Evolutionary conservation across 2,888 invertebrate species (phyloP).

Genomic region (Monochamus alternatus): DNA sequence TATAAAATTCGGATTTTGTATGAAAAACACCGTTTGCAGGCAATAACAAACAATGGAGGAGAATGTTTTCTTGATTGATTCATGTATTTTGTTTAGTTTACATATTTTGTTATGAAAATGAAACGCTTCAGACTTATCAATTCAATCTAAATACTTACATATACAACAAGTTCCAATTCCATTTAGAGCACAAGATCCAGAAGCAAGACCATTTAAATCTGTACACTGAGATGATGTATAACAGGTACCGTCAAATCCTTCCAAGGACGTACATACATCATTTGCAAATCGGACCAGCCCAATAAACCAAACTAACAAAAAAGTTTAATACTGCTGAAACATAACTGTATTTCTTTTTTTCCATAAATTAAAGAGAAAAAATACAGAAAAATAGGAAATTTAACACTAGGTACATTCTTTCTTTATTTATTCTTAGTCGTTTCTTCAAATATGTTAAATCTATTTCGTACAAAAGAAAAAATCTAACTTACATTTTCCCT

Average conservation of each 20-base stretch:
- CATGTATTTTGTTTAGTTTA: too few relatives aligned
- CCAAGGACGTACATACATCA: conserved; percentile 79
- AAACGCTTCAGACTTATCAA: too few relatives aligned
- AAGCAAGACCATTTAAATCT: conserved; percentile 80
- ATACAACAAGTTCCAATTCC: conserved; percentile 87
- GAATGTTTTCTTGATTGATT: too few relatives aligned
- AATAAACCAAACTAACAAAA: conserved; percentile 57
- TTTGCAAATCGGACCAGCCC: conserved; percentile 83
- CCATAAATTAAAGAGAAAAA: too few relatives aligned
- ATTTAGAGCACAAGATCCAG: conserved; percentile 79
- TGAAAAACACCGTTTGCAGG: too few relatives aligned
- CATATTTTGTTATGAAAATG: neutral
- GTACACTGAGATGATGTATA: conserved; percentile 82
- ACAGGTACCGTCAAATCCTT: conserved; percentile 82
- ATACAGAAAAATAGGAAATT: too few relatives aligned
- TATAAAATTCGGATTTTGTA: too few relatives aligned
- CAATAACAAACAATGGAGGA: too few relatives aligned
- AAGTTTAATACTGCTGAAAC: neutral
- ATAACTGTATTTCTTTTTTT: too few relatives aligned
- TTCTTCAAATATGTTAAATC: neutral
- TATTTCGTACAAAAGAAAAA: neutral
- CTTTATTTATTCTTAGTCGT: neutral
- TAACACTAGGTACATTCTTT: too few relatives aligned
- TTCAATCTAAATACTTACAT: conserved; percentile 73
- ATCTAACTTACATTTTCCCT: conserved; percentile 42